phyloP scores from a whole-genome alignment of 2,888 invertebrate species.

The Hybos culiciformis region DNA sequence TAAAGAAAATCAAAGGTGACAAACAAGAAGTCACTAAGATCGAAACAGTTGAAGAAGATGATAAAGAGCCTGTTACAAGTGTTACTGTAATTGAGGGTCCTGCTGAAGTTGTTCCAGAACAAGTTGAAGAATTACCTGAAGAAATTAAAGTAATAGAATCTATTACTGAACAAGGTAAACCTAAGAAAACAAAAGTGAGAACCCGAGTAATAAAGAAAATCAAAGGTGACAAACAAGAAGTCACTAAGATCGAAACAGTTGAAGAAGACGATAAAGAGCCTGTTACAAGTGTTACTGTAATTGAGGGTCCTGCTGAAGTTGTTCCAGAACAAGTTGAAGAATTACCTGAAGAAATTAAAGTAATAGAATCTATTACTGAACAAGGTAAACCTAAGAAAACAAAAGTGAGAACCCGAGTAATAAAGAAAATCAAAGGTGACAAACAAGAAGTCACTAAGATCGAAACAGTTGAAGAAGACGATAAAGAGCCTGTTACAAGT shows the following conservation, averaged over 20 bases:
- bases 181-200: conserved; percentile 20
- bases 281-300: conserved; percentile 22
- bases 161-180: conserved; percentile 28
- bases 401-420: conserved; percentile 24
- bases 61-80: conserved; percentile 22
- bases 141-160: conserved; percentile 25
- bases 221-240: conserved; percentile 28
- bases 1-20: conserved; percentile 29
- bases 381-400: conserved; percentile 22
- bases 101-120: conserved; percentile 9
- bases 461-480: conserved; percentile 31
- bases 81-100: conserved; percentile 19
- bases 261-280: conserved; percentile 30
- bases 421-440: conserved; percentile 27
- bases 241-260: conserved; percentile 32
- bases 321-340: conserved; percentile 19
- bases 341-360: conserved; percentile 15
- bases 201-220: conserved; percentile 27
- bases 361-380: conserved; percentile 17
- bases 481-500: conserved; percentile 27
- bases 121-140: conserved; percentile 17
- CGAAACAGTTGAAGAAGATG: conserved; percentile 21
- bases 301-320: conserved; percentile 12
- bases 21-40: conserved; percentile 28
- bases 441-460: conserved; percentile 33